phyloP scores from a whole-genome alignment of 2,888 invertebrate species.

The Sturmia bella region DNA sequence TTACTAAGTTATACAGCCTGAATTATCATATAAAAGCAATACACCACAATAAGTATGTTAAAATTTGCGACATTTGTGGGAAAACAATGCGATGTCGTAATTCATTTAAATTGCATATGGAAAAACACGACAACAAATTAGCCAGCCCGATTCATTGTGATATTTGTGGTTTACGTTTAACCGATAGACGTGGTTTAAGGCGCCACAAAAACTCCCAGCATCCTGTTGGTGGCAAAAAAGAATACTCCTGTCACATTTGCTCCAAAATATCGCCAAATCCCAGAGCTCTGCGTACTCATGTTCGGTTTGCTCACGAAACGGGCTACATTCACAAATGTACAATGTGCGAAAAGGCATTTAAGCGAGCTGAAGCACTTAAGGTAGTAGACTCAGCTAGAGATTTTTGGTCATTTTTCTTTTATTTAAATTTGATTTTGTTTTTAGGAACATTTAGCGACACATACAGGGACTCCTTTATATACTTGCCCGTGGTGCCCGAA shows the following conservation, averaged over 20 bases:
- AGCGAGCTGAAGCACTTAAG: constrained; percentile 77
- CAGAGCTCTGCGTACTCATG: constrained; percentile 78
- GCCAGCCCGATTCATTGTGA: constrained; percentile 77
- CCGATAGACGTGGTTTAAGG: constrained; percentile 76
- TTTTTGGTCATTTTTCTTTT: too few species aligned
- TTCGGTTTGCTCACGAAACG: constrained; percentile 79
- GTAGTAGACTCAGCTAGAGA: constrained; percentile 65
- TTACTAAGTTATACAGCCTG: constrained; percentile 77
- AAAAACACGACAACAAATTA: constrained; percentile 76
- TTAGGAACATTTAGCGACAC: constrained; percentile 80
- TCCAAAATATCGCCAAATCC: constrained; percentile 78
- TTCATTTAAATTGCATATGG: constrained; percentile 77
- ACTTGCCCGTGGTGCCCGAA: constrained; percentile 78
- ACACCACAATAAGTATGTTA: constrained; percentile 77
- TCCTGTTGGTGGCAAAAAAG: constrained; percentile 75
- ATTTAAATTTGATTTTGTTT: constrained; percentile 26
- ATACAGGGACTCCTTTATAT: constrained; percentile 77
- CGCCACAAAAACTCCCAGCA: constrained; percentile 79
- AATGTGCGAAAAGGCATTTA: constrained; percentile 81
- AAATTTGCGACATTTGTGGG: constrained; percentile 78
- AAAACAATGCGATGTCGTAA: constrained; percentile 77
- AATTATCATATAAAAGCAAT: constrained; percentile 77
- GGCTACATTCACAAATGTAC: constrained; percentile 78
- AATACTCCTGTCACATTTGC: constrained; percentile 78
- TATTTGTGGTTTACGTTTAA: constrained; percentile 79